Evolutionary conservation across 2,797 vertebrate genomes (phyloP).

Genomic region (Tragelaphus oryx): DNA sequence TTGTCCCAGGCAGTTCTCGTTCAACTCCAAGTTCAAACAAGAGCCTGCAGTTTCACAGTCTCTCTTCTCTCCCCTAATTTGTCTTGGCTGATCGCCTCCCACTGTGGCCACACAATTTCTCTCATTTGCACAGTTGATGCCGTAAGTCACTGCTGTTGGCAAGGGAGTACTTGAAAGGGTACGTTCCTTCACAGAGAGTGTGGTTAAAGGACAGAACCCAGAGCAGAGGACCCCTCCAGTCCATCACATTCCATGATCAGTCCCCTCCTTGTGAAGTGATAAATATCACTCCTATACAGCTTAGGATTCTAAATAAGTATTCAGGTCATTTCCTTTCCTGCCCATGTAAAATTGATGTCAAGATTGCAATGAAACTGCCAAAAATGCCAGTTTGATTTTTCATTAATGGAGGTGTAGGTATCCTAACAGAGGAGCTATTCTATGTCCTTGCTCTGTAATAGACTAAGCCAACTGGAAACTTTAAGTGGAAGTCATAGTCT

Average conservation of each 20-base stretch:
- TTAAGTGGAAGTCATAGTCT: neutral
- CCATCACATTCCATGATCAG: neutral
- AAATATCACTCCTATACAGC: neutral
- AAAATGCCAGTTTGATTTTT: neutral
- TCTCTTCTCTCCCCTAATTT: slow-evolving; percentile 75
- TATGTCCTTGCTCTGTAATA: neutral
- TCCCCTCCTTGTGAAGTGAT: neutral
- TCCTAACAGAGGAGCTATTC: neutral
- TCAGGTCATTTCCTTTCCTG: neutral
- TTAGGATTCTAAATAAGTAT: neutral
- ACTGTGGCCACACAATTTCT: neutral
- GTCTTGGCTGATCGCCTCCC: slow-evolving; percentile 70
- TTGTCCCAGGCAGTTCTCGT: slow-evolving; percentile 75
- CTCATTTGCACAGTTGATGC: neutral
- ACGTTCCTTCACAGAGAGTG: neutral
- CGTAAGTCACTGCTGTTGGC: neutral
- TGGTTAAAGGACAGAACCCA: neutral
- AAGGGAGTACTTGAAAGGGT: neutral
- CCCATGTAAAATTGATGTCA: neutral
- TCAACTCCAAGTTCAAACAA: slow-evolving; percentile 78
- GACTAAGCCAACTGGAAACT: neutral
- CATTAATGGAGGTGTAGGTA: neutral
- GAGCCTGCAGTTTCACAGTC: slow-evolving; percentile 69
- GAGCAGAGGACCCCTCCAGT: neutral
- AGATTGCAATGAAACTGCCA: neutral